Evolutionary conservation across 2,113 vertebrate species (phyloP).

Genomic region (Ceuthmochares aereus): DNA sequence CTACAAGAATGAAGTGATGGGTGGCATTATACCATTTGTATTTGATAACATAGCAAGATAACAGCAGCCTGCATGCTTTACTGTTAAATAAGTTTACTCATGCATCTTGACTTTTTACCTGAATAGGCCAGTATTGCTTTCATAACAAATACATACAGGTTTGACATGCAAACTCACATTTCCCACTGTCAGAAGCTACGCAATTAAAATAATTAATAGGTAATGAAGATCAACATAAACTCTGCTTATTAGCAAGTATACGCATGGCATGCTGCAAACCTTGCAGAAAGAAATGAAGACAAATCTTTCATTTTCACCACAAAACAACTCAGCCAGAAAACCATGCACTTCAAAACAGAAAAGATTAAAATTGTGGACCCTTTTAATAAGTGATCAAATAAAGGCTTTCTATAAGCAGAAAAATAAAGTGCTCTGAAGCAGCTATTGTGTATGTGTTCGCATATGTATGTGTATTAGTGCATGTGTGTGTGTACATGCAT

Average conservation of each 20-base stretch:
- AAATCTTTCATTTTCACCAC: not conserved
- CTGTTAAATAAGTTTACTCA: not conserved
- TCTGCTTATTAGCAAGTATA: not conserved
- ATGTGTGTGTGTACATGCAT: not conserved
- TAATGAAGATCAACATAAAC: not conserved
- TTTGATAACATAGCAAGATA: not conserved
- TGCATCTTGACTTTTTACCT: not conserved
- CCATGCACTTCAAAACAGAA: not conserved
- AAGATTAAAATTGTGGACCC: not conserved
- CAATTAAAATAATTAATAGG: slow-evolving; percentile 4
- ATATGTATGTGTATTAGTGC: not conserved
- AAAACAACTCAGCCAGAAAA: not conserved
- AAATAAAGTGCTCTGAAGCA: not conserved
- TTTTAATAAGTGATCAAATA: not conserved
- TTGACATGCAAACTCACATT: not conserved
- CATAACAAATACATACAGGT: not conserved
- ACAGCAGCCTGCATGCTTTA: not conserved
- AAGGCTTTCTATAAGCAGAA: not conserved
- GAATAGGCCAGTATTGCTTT: not conserved
- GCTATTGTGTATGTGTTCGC: not conserved
- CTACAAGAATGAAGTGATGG: not conserved
- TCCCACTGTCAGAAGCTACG: not conserved
- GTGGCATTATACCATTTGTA: not conserved
- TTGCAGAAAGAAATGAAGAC: not conserved
- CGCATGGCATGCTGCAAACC: not conserved